These are phyloP conservation scores for Rugalucina vietnamica DNA, from an alignment of 2,888 invertebrate genomes.

Conservation along the genomic window DNA sequence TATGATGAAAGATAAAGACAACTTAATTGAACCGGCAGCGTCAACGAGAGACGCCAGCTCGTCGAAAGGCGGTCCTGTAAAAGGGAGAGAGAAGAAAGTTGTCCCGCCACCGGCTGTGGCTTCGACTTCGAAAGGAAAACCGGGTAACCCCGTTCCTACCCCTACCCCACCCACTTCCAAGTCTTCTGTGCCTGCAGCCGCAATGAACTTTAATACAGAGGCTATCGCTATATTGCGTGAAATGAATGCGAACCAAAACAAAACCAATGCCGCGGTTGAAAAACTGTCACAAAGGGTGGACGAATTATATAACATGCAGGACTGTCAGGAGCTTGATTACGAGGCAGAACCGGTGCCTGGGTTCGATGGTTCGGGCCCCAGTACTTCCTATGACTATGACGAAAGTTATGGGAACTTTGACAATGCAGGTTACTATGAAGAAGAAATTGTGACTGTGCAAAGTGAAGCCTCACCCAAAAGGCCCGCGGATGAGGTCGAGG, in stretches of 20 bases:
- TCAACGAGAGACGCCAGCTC: not conserved
- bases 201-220: not conserved
- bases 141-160: not conserved
- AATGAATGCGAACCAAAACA: not conserved
- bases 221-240: not conserved
- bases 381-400: not conserved
- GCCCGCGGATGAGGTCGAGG: not conserved
- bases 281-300: not conserved
- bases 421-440: not conserved
- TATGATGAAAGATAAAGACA: not conserved
- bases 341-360: not conserved
- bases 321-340: not conserved
- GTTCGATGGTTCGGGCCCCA: not conserved
- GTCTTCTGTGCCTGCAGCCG: too few relatives aligned
- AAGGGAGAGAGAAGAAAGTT: not conserved
- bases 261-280: not conserved
- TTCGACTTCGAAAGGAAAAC: not conserved
- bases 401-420: not conserved
- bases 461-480: too few relatives aligned
- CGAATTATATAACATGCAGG: not conserved
- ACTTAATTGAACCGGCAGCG: not conserved
- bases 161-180: too few relatives aligned
- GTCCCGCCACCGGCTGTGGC: not conserved
- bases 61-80: too few relatives aligned
- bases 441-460: not conserved